Evolutionary conservation across 2,888 invertebrate species (phyloP).

Genomic region (Tetropium fuscum): DNA sequence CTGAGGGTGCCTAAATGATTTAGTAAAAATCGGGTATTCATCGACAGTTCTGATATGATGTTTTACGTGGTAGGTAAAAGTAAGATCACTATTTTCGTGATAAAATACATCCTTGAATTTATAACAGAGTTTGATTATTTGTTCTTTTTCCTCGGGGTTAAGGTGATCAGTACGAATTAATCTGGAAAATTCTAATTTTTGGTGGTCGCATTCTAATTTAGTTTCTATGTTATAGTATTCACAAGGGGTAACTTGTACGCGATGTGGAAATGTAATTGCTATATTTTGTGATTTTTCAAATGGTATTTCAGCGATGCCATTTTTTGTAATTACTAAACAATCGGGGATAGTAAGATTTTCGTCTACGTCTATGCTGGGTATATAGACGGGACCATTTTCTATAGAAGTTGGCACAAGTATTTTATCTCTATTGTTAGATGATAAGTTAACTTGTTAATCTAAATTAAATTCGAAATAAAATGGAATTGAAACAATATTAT

Average conservation of each 20-base stretch:
- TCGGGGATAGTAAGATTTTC: not conserved
- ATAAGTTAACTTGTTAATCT: not conserved
- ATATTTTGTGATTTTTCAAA: not conserved
- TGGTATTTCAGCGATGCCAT: not conserved
- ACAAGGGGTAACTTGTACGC: not conserved
- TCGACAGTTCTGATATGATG: constrained; percentile 32
- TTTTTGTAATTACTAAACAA: not conserved
- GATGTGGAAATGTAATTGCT: not conserved
- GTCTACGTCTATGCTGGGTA: not conserved
- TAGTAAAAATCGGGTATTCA: constrained; percentile 27
- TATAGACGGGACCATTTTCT: not conserved
- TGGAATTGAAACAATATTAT: not conserved
- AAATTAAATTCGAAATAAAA: constrained; percentile 7
- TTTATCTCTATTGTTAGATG: not conserved
- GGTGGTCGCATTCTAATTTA: not conserved
- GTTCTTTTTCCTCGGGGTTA: constrained; percentile 7
- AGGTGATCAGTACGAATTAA: not conserved
- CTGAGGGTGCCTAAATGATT: constrained; percentile 28
- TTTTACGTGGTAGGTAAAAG: constrained; percentile 17
- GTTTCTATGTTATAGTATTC: constrained; percentile 1
- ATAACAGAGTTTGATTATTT: constrained; percentile 1
- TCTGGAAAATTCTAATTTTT: constrained; percentile 5
- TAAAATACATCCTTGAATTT: not conserved
- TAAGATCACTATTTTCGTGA: no score
- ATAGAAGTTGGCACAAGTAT: not conserved